phyloP scores from a whole-genome alignment of 2,113 vertebrate species.

The Perccottus glenii region DNA sequence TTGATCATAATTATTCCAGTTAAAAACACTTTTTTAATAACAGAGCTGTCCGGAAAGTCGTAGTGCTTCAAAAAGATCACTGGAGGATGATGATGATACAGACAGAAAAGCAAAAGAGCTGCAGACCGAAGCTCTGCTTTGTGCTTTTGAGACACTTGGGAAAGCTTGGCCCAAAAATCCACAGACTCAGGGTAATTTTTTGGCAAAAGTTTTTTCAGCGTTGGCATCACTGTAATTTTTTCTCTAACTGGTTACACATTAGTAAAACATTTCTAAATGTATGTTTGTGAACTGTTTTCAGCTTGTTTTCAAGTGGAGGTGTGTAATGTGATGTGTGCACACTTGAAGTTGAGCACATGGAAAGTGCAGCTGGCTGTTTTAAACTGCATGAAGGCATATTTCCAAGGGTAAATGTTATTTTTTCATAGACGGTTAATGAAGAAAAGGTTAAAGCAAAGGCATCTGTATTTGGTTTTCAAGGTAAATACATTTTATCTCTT shows the following conservation, averaged over 20 bases:
- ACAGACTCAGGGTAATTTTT: conserved; percentile 86
- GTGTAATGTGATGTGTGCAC: conserved; percentile 91
- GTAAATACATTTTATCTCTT: too few relatives aligned
- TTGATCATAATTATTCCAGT: background rate
- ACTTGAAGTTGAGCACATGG: conserved; percentile 93
- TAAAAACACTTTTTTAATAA: background rate
- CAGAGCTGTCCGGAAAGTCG: conserved; percentile 85
- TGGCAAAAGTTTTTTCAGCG: too few relatives aligned
- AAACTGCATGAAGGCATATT: conserved; percentile 92
- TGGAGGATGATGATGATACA: conserved; percentile 76
- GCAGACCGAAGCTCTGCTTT: conserved; percentile 87
- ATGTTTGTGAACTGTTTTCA: conserved; percentile 51
- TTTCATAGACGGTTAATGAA: background rate
- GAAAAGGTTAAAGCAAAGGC: too few relatives aligned
- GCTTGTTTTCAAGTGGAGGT: conserved; percentile 88
- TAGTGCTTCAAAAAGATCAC: conserved; percentile 64
- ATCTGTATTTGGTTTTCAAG: too few relatives aligned
- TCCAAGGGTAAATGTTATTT: conserved; percentile 83
- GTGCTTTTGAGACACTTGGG: conserved; percentile 91
- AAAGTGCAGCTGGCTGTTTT: conserved; percentile 92
- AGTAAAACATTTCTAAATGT: background rate
- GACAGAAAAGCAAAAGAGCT: conserved; percentile 86
- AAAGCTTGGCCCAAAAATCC: conserved; percentile 89
- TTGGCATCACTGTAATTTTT: background rate
- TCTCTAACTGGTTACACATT: background rate